Evolutionary conservation across 2,113 vertebrate species (phyloP).

Genomic region (Austrofundulus limnaeus): DNA sequence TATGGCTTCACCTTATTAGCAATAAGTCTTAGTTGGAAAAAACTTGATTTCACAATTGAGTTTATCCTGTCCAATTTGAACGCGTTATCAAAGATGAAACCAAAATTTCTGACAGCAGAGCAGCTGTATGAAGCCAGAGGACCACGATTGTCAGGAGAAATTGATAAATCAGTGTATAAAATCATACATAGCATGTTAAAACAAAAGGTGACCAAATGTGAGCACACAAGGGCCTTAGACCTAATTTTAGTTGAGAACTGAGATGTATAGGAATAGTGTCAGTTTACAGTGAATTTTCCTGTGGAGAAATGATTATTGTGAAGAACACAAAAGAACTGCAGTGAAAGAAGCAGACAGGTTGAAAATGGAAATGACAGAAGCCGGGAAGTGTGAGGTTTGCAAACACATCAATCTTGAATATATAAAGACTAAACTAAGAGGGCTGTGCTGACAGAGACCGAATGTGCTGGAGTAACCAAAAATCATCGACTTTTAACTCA

Average conservation of each 20-base stretch:
- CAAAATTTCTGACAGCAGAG: too few species aligned
- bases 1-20: too few species aligned
- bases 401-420: constrained; percentile 17
- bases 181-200: too few species aligned
- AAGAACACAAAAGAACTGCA: neutral
- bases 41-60: too few species aligned
- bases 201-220: too few species aligned
- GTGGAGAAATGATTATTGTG: neutral
- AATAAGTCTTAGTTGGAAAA: too few species aligned
- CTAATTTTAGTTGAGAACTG: neutral
- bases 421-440: neutral
- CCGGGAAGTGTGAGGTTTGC: neutral
- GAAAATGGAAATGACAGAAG: constrained; percentile 21
- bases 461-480: constrained; percentile 1
- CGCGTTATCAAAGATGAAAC: too few species aligned
- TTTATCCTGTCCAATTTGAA: too few species aligned
- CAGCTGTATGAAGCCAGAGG: too few species aligned
- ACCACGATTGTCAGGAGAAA: too few species aligned
- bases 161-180: too few species aligned
- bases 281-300: neutral
- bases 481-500: neutral
- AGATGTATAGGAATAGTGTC: neutral
- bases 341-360: neutral
- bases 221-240: neutral
- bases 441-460: neutral